Conservation (phyloP, 2,888 invertebrate genomes). For the Cheilosia scutellata region DNA sequence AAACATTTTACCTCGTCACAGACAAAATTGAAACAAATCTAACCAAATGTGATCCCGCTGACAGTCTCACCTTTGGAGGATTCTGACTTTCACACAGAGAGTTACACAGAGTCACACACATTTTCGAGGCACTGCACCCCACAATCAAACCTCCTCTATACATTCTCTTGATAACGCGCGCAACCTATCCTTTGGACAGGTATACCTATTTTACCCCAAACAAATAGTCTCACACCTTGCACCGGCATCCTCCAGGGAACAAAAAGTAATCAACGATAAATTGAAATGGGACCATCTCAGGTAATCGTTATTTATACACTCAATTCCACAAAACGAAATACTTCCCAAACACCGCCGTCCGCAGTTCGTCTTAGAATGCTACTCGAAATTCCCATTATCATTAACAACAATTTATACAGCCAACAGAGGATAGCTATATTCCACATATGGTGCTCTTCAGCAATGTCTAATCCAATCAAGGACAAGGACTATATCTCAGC, state of each 20-base stretch:
- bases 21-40: too few species aligned
- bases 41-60: too few species aligned
- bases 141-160: too few species aligned
- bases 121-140: too few species aligned
- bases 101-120: too few species aligned
- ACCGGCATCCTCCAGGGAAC: background rate
- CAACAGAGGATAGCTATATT: background rate
- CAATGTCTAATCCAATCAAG: background rate
- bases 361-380: background rate
- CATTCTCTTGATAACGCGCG: too few species aligned
- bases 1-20: too few species aligned
- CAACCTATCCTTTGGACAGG: too few species aligned
- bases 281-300: background rate
- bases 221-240: background rate
- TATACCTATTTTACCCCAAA: too few species aligned
- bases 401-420: conserved; percentile 13
- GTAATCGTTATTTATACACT: background rate
- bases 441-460: background rate
- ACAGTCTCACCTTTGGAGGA: too few species aligned
- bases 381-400: conserved; percentile 14
- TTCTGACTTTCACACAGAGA: too few species aligned
- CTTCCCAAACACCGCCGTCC: too few species aligned
- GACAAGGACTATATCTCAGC: background rate
- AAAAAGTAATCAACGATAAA: background rate
- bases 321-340: background rate